Percentiles rank a stretch among this genome's conserved stretches.
Conservation (phyloP, 2,113 vertebrate species). For the Hypanus sabinus region DNA sequence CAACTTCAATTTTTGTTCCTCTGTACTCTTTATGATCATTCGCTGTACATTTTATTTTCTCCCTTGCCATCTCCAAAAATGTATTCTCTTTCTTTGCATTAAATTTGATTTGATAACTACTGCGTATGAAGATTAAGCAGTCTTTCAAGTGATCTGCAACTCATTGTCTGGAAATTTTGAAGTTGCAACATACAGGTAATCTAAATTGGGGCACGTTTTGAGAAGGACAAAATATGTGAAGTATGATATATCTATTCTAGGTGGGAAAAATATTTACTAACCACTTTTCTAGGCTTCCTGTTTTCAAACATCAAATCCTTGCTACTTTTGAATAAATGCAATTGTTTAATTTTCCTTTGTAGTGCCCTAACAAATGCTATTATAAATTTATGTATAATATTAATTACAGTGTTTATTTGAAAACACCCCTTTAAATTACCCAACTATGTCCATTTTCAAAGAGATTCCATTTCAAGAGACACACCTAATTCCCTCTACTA, state of each 20-base stretch:
- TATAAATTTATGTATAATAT: background rate
- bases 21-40: no score
- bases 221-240: background rate
- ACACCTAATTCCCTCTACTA: no score
- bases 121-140: background rate
- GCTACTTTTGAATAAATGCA: background rate
- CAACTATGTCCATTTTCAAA: background rate
- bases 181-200: background rate
- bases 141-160: background rate
- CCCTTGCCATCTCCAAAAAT: background rate
- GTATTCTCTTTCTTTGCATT: background rate
- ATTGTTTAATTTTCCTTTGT: background rate
- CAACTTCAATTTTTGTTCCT: no score
- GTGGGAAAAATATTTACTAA: background rate
- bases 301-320: background rate
- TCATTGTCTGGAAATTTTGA: background rate
- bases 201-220: background rate
- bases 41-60: no score
- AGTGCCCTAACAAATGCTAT: background rate
- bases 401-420: background rate
- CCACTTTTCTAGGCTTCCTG: background rate
- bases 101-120: background rate
- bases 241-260: background rate
- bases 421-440: background rate
- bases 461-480: background rate